Evolutionary conservation across 2,888 invertebrate species (phyloP), one percentile per base, ranked within the genome.

Genomic region (Spilarctia lutea): DNA sequence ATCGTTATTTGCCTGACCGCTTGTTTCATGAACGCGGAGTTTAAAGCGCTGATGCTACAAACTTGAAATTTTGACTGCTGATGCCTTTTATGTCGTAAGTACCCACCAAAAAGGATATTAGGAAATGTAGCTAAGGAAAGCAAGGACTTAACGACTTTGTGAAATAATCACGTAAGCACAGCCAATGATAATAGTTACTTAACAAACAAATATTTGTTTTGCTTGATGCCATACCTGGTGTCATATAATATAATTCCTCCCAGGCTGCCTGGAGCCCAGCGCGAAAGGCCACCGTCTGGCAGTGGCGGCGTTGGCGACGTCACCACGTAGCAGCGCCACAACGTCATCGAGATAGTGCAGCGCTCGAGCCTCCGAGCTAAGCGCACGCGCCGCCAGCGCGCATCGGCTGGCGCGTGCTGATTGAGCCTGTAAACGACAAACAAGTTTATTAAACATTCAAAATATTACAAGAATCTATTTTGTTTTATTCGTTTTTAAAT

Each of bases 311-410:
- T 88, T 88, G 0, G 93, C 91, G 27, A 96, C 88, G 86, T 96
- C 93, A 0, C 96, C 96, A 2, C 94, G 91, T 81, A 97, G 90
- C 72, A 96, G 89, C 74, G 96, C 94, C 78, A 97, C 93, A 77
- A 96, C 93, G 83, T 96, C 96, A 83, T 96, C 96, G 72, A 97
- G 91, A 89, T 95, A 96, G 56, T 94, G 93, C 70, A 96, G 93
- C 82, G 96, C 93, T 13, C 88, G 91, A 69, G 96, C 87, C 88
- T 96, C 96, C 77, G 92, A 92, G 13, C 88, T 85, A 70, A 96
- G 90, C 80, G 91, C 92, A 30, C 92, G 93, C 76, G 96, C 96
- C 48, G 96, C 94, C 69, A 92, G 92, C 80, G 95, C 88, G 83
- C 95, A 95, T 27, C 93, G 92, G 8, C 89, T 87, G 3, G 95